These are phyloP conservation scores for Ganaspis sp. DNA, from an alignment of 1,140 invertebrate genomes.

Conservation along the genomic window DNA sequence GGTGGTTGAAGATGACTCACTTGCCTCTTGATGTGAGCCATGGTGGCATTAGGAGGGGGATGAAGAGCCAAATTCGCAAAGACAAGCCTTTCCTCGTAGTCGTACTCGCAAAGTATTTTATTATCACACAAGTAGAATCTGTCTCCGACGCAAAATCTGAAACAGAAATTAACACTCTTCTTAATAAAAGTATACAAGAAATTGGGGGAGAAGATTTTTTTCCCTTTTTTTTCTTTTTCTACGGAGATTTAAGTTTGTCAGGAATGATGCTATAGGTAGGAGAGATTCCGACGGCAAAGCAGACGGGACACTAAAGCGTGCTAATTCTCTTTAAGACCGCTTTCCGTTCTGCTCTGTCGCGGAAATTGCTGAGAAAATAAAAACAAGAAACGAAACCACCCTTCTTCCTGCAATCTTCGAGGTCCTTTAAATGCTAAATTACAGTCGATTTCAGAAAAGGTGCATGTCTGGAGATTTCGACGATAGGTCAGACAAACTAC, in stretches of 20 bases:
- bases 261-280: neutral
- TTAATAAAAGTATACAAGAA: constrained; percentile 11
- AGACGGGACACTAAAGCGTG: constrained; percentile 63
- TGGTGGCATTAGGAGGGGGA: constrained; percentile 82
- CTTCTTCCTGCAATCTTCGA: constrained; percentile 50
- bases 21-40: constrained; percentile 92
- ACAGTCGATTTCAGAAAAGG: neutral
- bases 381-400: constrained; percentile 59
- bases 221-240: neutral
- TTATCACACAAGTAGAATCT: constrained; percentile 95
- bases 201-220: neutral
- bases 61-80: constrained; percentile 94
- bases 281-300: constrained; percentile 37
- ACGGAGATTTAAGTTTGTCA: neutral
- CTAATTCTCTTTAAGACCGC: constrained; percentile 69
- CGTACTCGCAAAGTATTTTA: constrained; percentile 95
- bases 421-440: constrained; percentile 69
- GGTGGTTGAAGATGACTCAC: constrained; percentile 83
- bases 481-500: neutral
- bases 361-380: constrained; percentile 72
- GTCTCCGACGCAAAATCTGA: constrained; percentile 96
- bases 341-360: constrained; percentile 64
- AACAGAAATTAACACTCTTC: constrained; percentile 52
- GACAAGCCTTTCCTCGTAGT: constrained; percentile 93
- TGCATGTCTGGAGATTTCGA: neutral